phyloP scores from a whole-genome alignment of 2,888 invertebrate genomes.

The Oxyteleia sp. region DNA sequence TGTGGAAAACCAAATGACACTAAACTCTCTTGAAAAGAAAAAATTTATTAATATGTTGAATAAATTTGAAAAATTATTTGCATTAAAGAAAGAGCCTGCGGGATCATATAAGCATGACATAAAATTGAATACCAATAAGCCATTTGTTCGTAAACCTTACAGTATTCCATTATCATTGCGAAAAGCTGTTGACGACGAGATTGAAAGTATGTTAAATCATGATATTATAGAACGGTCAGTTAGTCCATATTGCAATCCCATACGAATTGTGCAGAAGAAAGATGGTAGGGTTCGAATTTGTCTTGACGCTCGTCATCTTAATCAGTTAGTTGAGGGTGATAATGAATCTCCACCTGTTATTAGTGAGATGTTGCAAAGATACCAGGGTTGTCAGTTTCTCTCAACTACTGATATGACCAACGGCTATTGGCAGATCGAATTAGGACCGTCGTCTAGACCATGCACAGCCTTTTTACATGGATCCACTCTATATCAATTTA shows the following conservation, averaged over 20 bases:
- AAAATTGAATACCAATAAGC: slow-evolving; percentile 74
- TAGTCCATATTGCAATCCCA: slow-evolving; percentile 78
- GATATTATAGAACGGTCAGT: slow-evolving; percentile 77
- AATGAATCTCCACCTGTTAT: slow-evolving; percentile 6
- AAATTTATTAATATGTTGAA: slow-evolving; percentile 6
- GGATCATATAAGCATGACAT: slow-evolving; percentile 75
- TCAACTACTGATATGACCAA: slow-evolving; percentile 7
- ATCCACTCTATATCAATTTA: background rate
- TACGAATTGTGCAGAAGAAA: slow-evolving; percentile 40
- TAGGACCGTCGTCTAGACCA: background rate
- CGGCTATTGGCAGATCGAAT: background rate
- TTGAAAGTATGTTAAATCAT: slow-evolving; percentile 75
- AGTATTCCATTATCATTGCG: slow-evolving; percentile 24
- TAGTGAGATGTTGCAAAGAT: slow-evolving; percentile 1
- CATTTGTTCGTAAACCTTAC: slow-evolving; percentile 65
- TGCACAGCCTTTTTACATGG: slow-evolving; percentile 8
- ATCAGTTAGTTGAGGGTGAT: background rate
- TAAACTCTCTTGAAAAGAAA: background rate
- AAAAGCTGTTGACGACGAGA: slow-evolving; percentile 18
- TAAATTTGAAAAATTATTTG: slow-evolving; percentile 65
- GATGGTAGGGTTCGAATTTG: slow-evolving; percentile 77
- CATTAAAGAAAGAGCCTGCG: slow-evolving; percentile 68
- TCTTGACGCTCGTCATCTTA: slow-evolving; percentile 74
- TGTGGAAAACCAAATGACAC: background rate
- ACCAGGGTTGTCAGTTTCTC: background rate